Base-by-base conservation (phyloP, 2,888 invertebrate genomes). In the Uropetala carovei region DNA sequence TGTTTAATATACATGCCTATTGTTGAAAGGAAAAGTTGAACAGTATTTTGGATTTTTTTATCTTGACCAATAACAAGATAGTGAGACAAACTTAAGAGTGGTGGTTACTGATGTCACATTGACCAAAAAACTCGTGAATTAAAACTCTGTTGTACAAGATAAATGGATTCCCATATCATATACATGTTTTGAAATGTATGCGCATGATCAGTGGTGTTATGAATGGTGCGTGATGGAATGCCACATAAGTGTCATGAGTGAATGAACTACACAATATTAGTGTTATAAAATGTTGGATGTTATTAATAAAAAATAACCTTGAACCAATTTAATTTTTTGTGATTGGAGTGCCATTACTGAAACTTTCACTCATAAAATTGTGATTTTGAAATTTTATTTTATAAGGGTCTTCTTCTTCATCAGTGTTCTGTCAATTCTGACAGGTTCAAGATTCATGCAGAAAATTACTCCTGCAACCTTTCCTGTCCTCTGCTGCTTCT, bases 41-140 rank as follows among this genome's bases (percentile, higher is more conserved):
- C 89, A 89, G 89, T 89, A 89, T 89, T 89, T 89, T 89, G 89
- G 64, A 89, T 89, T 89, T 89, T 89, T 89, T 89, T 89, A 89
- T 89, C 89, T 89, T 89, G 89, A 89, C 89, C 89, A 89, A 89
- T 89, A 89, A 89, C 56, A 64, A 89, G 89, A 89, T 89, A 89
- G 89, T 89, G 89, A 89, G 89, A 89, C 64, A 59, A 89, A 89
- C 60, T 60, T 89, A 64, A 64, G 89, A 89, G 89, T 89, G 89
- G 89, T 89, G 89, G 60, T 89, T 89, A 89, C 64, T 43, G 64
- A 89, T 89, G 89, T 89, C 89, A 89, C 89, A 89, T 64, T 64
- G 89, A 89, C 89, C 89, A 89, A 89, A 64, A 43, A 64, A 89
- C 64, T 89, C 64, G 11, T 75, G 64, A 89, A 89, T 89, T 89